Base-by-base conservation (phyloP, 2,888 invertebrate species). In the Chrysomela aeneicollis region DNA sequence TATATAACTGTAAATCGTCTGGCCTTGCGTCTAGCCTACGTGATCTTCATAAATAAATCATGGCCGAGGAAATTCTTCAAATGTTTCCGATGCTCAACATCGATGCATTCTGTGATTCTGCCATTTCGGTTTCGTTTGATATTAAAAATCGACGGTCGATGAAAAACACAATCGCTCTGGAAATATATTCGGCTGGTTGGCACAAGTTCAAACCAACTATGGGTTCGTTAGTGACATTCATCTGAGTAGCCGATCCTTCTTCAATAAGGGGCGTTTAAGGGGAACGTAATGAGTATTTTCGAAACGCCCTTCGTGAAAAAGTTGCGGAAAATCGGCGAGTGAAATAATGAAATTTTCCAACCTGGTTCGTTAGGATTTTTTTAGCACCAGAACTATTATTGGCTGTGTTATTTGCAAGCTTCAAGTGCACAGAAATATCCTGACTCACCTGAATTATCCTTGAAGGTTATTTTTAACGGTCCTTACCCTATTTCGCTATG, bases 21-120 rank as follows among this genome's bases (percentile, higher is more conserved):
- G 77, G 77, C 75, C 74, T 76, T 75, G 75, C 72, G 76, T 76
- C 77, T 77, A 76, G 73, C 68, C 61, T 70, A 74, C 74, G 73
- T 71, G 73, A 72, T 72, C 73, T 64, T 74, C 75, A 77, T 77
- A 76, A 74, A 77, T 76, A 72, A 77, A 73, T 73, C 76, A 74
- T 76, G 74, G 73, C 69, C 68, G 61, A 69, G 59, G 67, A 52
- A 64, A 70, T 70, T 69, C 69, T 66, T 63, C 64, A 72, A 68
- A 67, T 67, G 67, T 63, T 64, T 68, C 59, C 17, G 17, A 59
- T 42, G 42, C 62, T 51, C 64, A 53, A 70, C 63, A 58, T 52
- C 53, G 59, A 51, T 65, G 63, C 63, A 60, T 55, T 49, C 52
- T 49, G 57, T 61, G 37, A 55, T 59, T 61, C 55, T 61, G 51